phyloP scores from a whole-genome alignment of 1,140 invertebrate species.

The Hyles vespertilio region DNA sequence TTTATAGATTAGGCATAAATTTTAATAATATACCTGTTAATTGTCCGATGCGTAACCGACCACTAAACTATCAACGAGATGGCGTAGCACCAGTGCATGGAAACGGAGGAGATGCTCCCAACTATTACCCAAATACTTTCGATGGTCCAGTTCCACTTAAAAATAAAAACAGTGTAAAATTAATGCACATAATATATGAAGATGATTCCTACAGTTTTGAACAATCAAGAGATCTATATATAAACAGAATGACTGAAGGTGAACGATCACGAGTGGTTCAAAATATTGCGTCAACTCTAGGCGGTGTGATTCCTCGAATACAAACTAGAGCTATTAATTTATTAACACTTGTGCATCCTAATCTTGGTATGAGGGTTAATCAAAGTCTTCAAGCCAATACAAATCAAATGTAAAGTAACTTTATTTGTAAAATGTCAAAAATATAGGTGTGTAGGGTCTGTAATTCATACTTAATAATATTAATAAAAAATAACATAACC shows the following conservation, averaged over 20 bases:
- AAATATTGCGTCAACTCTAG: constrained; percentile 86
- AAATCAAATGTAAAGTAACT: no score
- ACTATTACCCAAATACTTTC: constrained; percentile 96
- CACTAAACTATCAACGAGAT: constrained; percentile 91
- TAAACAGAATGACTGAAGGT: constrained; percentile 82
- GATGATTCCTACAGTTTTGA: constrained; percentile 87
- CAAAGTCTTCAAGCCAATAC: no score
- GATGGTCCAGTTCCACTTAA: constrained; percentile 79
- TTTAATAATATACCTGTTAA: constrained; percentile 93
- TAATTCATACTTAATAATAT: no score
- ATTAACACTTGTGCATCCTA: no score
- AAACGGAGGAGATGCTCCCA: constrained; percentile 86
- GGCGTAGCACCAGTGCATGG: constrained; percentile 80
- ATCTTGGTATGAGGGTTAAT: no score
- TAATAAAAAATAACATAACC: no score
- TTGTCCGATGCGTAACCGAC: constrained; percentile 82
- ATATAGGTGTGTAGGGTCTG: no score
- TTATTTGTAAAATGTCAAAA: no score
- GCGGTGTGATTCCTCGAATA: constrained; percentile 36
- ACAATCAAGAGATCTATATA: constrained; percentile 84
- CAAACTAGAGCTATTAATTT: no score
- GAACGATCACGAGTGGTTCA: constrained; percentile 82
- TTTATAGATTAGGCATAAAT: constrained; percentile 92
- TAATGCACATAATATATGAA: constrained; percentile 55
- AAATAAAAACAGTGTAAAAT: constrained; percentile 45